Percentiles rank a stretch among this genome's conserved stretches.
These are phyloP conservation scores for Petrolisthes cinctipes DNA, from an alignment of 2,888 invertebrate species.

Conservation along the genomic window DNA sequence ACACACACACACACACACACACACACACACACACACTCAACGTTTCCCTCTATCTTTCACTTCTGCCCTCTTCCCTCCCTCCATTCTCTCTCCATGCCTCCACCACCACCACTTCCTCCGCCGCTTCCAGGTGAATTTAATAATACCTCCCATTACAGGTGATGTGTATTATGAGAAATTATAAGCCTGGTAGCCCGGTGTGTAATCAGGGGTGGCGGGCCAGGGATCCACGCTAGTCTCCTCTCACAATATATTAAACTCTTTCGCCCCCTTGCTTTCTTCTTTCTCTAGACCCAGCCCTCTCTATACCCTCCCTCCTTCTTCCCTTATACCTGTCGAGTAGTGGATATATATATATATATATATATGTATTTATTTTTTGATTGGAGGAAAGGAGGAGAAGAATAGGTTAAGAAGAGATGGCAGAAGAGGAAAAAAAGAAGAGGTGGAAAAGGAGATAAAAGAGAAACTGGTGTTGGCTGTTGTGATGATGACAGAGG, in stretches of 20 bases:
- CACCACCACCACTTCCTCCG: not conserved
- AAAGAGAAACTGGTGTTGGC: not conserved
- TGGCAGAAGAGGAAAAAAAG: too few species aligned
- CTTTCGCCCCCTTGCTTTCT: not conserved
- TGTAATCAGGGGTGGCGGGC: constrained; percentile 30
- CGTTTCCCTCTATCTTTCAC: not conserved
- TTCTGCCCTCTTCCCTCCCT: not conserved
- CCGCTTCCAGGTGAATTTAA: constrained; percentile 12
- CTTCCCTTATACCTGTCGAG: not conserved
- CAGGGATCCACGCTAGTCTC: constrained; percentile 13
- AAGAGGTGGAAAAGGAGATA: too few species aligned
- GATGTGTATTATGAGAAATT: constrained; percentile 39
- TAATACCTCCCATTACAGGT: constrained; percentile 15
- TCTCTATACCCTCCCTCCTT: not conserved
- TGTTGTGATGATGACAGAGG: not conserved
- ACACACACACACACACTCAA: too few species aligned
- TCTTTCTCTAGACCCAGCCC: not conserved
- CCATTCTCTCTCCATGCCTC: not conserved
- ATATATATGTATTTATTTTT: too few species aligned
- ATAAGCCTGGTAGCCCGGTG: constrained; percentile 19
- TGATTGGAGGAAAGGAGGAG: not conserved
- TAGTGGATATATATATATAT: too few species aligned
- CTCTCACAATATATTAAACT: not conserved
- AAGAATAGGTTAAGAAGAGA: not conserved
- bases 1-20: not conserved